Base-by-base conservation (phyloP, 2,113 vertebrate genomes). In the Sturnus vulgaris region DNA sequence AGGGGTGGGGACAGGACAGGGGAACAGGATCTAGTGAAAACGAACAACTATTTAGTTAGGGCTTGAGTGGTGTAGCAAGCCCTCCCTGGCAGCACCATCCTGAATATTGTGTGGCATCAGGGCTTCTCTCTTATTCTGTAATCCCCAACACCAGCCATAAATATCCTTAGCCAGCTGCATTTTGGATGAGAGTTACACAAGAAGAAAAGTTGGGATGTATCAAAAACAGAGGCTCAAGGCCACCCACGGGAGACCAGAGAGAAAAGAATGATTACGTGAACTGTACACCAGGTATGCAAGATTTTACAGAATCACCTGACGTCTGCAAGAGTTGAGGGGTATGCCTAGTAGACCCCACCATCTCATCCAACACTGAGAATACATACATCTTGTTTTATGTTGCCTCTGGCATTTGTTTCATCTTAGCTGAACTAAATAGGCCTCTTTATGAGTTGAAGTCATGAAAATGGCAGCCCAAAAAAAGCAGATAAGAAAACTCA, bases 21-120 rank as follows among this genome's bases (percentile, higher is more conserved):
- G 5, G 14, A 37, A 25, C 14, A 52, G 10, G 24, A 53, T 37
- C 16, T 35, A 61, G 11, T 23, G 21, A 61, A 85, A 82, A 18
- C 11, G 19, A 92, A 4, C 9, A 73, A n/a, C 3, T 21, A 3
- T 11, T 73, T 47, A 68, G 33, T 31, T 56, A 44, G 11, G 7
- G 8, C 24, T 75, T 72, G 5, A 4, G 2, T 37, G 15, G 31
- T 28, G 5, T 63, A 78, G 24, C 39, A 71, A 27, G 6, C 7
- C 9, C 12, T 61, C 5, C 2, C 7, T 20, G 27, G 47, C 50
- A 89, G 16, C 30, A 42, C 30, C 20, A 7, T 35, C 35, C 30
- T 59, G 49, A 92, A 75, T 2, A 2, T 22, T 35, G 14, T 0
- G 0, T 1, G 3, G 24, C 28, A 15, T 59, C 0, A 0, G 63